These are phyloP conservation scores for Acleris emargana DNA, from an alignment of 2,888 invertebrate species.

Conservation along the genomic window DNA sequence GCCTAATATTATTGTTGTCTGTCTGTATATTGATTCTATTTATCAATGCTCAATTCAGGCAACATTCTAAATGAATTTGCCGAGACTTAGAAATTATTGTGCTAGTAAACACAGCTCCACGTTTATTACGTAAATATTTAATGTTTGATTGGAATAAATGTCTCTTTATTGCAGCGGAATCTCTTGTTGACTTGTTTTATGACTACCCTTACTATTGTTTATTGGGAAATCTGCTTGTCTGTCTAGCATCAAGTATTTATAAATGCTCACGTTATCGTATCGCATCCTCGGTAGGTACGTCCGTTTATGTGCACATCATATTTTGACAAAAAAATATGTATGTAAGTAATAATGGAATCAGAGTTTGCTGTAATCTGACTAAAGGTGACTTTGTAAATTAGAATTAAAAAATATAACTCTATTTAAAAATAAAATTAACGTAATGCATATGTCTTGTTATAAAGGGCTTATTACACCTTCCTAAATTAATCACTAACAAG, in stretches of 20 bases:
- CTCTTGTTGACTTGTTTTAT: conserved; percentile 46
- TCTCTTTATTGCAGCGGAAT: conserved; percentile 50
- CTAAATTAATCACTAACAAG: no score
- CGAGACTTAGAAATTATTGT: conserved; percentile 74
- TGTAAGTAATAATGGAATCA: no score
- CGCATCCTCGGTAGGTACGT: no score
- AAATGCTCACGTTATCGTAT: not conserved
- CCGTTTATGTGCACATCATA: no score
- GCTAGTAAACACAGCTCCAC: conserved; percentile 61
- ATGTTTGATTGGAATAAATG: conserved; percentile 64
- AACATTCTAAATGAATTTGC: conserved; percentile 74
- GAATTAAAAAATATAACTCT: no score
- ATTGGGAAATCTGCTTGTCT: conserved; percentile 3
- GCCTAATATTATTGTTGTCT: conserved; percentile 35
- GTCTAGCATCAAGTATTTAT: not conserved
- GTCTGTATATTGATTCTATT: conserved; percentile 56
- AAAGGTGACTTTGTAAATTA: no score
- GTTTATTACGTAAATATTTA: conserved; percentile 72
- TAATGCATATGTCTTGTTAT: no score
- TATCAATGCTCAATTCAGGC: conserved; percentile 62
- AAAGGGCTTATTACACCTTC: no score
- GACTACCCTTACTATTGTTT: conserved; percentile 11
- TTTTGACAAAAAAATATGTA: no score
- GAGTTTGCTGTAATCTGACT: no score
- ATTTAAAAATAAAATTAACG: no score